A percentile compares a stretch with the other conserved stretches of the same genome.
Conservation (phyloP, 2,113 vertebrate species). For the Aspiorhynchus laticeps region DNA sequence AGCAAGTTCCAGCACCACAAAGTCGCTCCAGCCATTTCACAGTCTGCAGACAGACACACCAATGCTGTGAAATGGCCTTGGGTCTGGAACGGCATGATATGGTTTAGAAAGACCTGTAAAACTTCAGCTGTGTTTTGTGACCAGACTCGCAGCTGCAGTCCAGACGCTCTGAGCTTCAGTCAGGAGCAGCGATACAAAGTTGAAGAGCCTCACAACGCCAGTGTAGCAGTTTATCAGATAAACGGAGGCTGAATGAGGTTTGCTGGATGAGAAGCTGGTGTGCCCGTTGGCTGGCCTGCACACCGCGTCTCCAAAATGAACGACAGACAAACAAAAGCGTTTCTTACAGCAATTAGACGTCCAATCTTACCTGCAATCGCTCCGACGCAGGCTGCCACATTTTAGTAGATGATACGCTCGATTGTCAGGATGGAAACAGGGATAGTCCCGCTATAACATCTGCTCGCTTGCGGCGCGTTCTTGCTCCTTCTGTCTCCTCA, state of each 20-base stretch:
- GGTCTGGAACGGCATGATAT: not conserved
- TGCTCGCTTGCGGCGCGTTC: constrained; percentile 66
- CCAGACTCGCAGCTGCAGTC: not conserved
- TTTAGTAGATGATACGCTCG: constrained; percentile 61
- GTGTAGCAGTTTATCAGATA: not conserved
- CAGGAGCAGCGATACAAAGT: not conserved
- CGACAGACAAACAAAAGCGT: not conserved
- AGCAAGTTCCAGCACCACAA: not conserved
- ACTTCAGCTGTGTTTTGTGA: not conserved
- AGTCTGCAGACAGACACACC: not conserved
- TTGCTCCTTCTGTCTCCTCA: constrained; percentile 61
- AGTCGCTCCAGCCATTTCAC: not conserved
- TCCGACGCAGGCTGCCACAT: constrained; percentile 98
- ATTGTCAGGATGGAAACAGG: constrained; percentile 56
- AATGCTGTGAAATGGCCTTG: not conserved
- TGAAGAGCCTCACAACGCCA: not conserved
- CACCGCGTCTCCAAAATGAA: not conserved
- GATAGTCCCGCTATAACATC: constrained; percentile 76
- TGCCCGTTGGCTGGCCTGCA: not conserved
- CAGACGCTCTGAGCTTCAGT: not conserved
- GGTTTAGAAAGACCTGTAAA: not conserved
- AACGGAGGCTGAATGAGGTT: not conserved
- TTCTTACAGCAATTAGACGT: not conserved
- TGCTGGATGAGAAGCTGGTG: not conserved
- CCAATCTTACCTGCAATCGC: constrained; percentile 88